Conservation (phyloP, 37 sponge, comb jelly and placozoan species). For the Halisarca cf. caerulea region DNA sequence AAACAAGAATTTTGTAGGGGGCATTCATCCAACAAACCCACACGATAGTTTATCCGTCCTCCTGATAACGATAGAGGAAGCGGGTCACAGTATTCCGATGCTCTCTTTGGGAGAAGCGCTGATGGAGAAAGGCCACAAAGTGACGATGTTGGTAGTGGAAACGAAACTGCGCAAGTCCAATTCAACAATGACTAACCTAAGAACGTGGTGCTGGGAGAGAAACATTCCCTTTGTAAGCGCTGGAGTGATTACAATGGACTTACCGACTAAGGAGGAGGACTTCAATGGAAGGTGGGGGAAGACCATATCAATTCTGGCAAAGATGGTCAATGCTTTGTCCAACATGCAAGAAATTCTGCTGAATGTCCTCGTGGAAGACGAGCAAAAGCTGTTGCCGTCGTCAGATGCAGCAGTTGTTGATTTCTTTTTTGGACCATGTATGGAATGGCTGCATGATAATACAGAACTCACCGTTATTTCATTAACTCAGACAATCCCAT, state of each 20-base stretch:
- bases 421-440: neutral
- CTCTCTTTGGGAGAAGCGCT: slow-evolving; percentile 53
- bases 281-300: no score
- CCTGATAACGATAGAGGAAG: neutral
- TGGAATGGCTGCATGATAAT: neutral
- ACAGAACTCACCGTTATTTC: slow-evolving; percentile 1
- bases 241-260: neutral
- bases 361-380: neutral
- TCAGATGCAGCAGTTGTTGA: neutral
- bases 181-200: neutral
- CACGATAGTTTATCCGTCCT: slow-evolving; percentile 36
- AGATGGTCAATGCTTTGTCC: no score
- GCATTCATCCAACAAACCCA: no score
- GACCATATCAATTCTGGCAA: no score
- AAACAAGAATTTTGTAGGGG: no score
- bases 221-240: neutral
- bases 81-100: slow-evolving; percentile 32
- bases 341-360: no score
- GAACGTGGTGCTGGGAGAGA: neutral
- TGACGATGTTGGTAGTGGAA: slow-evolving; percentile 24
- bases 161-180: neutral
- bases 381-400: neutral
- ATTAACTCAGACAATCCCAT: neutral
- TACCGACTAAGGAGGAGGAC: neutral
- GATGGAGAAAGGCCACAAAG: slow-evolving; percentile 53